Evolutionary conservation across 2,888 invertebrate genomes (phyloP), one percentile per base, ranked within the genome.

Genomic region (Eupithecia subumbrata): DNA sequence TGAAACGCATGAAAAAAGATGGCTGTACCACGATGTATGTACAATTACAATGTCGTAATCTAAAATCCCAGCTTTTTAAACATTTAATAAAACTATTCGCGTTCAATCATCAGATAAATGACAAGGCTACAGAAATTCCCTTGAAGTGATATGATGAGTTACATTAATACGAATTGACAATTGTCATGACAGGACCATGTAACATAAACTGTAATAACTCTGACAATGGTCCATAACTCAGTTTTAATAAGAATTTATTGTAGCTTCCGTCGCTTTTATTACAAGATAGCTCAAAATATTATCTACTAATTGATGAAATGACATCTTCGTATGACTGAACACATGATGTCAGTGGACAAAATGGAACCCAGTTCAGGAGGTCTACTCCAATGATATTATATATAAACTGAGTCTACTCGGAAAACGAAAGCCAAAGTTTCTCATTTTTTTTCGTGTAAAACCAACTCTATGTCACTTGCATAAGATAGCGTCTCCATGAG

Each of bases 191-290:
- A 64, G 16, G 18, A 34, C 18, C 64, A 34, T 64, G 64, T 64
- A 37, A 48, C 76, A 73, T 76, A 76, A 73, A 85, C 83, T 83
- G 63, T 68, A 71, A 71, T 82, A 82, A 78, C 73, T 52, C 72
- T 74, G 60, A 79, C 80, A 80, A 77, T 79, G 67, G 70, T 68
- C 25, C 73, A 66, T 79, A 76, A 75, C 70, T 80, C 79, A 76
- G 75, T 68, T 77, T 76, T 77, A 74, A 76, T 45, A 73, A 76
- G 73, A 67, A 74, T 76, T 76, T 67, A 75, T 74, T 5, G 75
- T 72, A 69, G 52, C 74, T 70, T 64, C 69, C 67, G 71, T 52
- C 64, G 70, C 60, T 74, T 74, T 77, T 72, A 77, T 74, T 67
- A 67, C 76, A 43, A 66, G 70, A 16, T 60, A 25, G 22, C 25